Conservation (phyloP, 2,113 vertebrate genomes). For the Bubalus kerabau region DNA sequence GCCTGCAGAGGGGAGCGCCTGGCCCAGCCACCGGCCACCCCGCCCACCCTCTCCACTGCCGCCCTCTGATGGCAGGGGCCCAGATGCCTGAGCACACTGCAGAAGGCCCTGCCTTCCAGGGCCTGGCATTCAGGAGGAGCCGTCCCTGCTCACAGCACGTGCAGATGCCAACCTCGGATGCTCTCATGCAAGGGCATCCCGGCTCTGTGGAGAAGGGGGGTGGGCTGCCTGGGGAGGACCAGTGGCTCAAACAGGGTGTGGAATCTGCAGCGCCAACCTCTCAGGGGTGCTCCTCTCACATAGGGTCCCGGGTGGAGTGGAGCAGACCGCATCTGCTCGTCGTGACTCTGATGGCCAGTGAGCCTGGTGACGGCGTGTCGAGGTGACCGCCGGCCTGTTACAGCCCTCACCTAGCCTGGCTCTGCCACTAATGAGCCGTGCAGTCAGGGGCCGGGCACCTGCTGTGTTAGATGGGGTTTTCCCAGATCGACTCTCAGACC, state of each 20-base stretch:
- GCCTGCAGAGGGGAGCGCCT: accelerated
- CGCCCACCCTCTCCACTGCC: background rate
- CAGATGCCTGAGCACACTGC: accelerated
- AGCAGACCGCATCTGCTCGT: background rate
- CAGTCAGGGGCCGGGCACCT: background rate
- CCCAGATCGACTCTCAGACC: background rate
- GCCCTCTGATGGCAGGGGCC: accelerated
- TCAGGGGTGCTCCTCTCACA: accelerated
- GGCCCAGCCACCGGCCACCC: background rate
- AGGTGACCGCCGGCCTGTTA: accelerated
- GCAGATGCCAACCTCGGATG: background rate
- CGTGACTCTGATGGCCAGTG: background rate
- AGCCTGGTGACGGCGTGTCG: accelerated
- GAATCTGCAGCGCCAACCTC: accelerated
- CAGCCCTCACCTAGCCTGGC: accelerated
- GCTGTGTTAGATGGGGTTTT: background rate
- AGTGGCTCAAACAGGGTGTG: accelerated
- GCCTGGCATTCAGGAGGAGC: background rate
- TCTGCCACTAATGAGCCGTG: no score
- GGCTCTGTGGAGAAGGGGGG: accelerated
- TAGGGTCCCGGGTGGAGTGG: background rate
- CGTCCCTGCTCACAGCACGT: accelerated
- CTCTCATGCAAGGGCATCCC: accelerated
- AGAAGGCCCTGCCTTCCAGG: background rate
- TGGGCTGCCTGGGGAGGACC: background rate